Conservation (phyloP, 2,113 vertebrate genomes). For the Centropristis striata region DNA sequence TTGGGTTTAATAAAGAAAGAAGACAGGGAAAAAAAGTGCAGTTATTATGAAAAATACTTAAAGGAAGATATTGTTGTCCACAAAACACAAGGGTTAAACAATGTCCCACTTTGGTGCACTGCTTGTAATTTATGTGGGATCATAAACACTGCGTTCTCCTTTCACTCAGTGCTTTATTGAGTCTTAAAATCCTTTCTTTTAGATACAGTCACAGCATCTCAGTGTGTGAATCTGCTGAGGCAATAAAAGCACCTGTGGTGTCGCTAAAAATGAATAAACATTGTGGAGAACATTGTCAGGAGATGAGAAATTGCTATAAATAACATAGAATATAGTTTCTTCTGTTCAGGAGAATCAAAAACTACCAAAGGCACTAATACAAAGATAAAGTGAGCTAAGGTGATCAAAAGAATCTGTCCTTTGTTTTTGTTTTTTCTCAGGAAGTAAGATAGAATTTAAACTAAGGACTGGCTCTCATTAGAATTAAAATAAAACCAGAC, state of each 20-base stretch:
- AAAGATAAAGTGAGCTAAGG: neutral
- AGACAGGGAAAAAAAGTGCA: too few relatives aligned
- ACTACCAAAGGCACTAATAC: neutral
- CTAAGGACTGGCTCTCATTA: neutral
- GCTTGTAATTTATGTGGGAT: neutral
- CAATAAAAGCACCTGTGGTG: neutral
- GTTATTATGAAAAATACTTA: neutral
- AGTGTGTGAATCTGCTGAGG: neutral
- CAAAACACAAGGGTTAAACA: slow-evolving; percentile 1
- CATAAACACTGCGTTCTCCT: slow-evolving; percentile 4
- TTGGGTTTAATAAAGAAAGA: neutral
- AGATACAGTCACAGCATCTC: neutral
- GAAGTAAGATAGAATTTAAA: neutral
- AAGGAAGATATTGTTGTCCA: neutral
- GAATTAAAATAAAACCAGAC: neutral
- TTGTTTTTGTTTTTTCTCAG: neutral
- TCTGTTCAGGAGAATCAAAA: neutral
- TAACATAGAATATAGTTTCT: neutral
- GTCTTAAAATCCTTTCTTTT: neutral
- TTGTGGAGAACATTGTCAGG: neutral
- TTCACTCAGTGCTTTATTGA: slow-evolving; percentile 4
- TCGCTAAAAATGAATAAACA: neutral
- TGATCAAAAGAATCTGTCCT: slow-evolving; percentile 1
- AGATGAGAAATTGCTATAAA: neutral
- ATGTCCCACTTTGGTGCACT: slow-evolving; percentile 5